A percentile compares a stretch with the other conserved stretches of the same genome.
Evolutionary conservation across 2,888 invertebrate species (phyloP).

Genomic region (Philonicus albiceps): DNA sequence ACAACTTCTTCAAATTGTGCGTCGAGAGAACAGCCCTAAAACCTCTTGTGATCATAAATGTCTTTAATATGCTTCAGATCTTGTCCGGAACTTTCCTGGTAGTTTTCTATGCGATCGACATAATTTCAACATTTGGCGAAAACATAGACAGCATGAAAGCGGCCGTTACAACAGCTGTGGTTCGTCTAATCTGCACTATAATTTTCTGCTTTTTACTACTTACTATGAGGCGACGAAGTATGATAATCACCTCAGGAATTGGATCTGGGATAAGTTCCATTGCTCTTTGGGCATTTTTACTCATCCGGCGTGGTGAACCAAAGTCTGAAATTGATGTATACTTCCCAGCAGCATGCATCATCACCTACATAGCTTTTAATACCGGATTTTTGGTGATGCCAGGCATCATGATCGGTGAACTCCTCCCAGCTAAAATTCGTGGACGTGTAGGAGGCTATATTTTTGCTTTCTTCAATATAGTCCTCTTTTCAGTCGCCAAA

Average conservation of each 20-base stretch:
- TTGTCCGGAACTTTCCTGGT: conserved; percentile 79
- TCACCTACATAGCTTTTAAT: conserved; percentile 77
- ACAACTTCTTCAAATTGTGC: conserved; percentile 67
- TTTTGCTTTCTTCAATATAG: conserved; percentile 75
- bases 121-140: conserved; percentile 68
- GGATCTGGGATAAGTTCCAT: conserved; percentile 74
- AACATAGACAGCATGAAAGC: conserved; percentile 66
- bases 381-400: conserved; percentile 80
- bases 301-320: conserved; percentile 56
- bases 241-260: conserved; percentile 72
- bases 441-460: conserved; percentile 78
- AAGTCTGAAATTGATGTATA: conserved; percentile 57
- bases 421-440: conserved; percentile 76
- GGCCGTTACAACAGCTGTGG: conserved; percentile 74
- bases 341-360: conserved; percentile 65
- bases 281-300: conserved; percentile 67
- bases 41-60: conserved; percentile 75
- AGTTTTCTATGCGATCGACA: conserved; percentile 81
- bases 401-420: conserved; percentile 78
- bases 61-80: conserved; percentile 77
- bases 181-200: conserved; percentile 72
- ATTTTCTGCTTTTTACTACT: conserved; percentile 73
- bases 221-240: conserved; percentile 70
- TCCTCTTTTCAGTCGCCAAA: conserved; percentile 75
- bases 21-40: conserved; percentile 71